Conservation (phyloP, 2,888 invertebrate genomes). For the Noctua fimbriata region DNA sequence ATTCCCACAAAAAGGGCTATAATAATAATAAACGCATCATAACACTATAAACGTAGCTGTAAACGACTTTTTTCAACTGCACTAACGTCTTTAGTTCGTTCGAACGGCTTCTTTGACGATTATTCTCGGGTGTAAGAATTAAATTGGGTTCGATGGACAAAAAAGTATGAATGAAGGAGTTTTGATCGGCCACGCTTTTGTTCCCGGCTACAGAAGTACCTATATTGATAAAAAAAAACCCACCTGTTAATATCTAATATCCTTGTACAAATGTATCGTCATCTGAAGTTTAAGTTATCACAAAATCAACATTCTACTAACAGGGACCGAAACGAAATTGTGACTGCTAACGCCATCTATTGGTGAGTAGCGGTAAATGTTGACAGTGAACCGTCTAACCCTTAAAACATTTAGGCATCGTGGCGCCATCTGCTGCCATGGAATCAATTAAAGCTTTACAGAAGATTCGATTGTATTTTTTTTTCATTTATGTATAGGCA, state of each 20-base stretch:
- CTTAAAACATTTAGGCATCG: background rate
- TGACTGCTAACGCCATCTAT: slow-evolving; percentile 58
- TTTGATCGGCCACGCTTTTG: slow-evolving; percentile 53
- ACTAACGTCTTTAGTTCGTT: slow-evolving; percentile 67
- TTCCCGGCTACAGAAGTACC: slow-evolving; percentile 10
- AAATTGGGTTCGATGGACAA: slow-evolving; percentile 82
- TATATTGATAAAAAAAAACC: background rate
- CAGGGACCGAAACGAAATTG: background rate
- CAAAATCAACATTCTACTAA: background rate
- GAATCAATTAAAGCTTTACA: background rate
- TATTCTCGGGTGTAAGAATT: slow-evolving; percentile 85
- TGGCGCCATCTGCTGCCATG: slow-evolving; percentile 31
- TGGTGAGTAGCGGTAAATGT: slow-evolving; percentile 42
- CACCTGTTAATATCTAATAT: background rate
- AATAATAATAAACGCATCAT: slow-evolving; percentile 76
- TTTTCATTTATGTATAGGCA: background rate
- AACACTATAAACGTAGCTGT: slow-evolving; percentile 76
- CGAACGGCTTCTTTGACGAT: slow-evolving; percentile 84
- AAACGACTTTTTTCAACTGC: slow-evolving; percentile 78
- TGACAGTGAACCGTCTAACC: background rate
- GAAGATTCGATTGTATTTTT: background rate
- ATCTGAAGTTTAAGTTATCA: background rate
- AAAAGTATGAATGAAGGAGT: slow-evolving; percentile 77
- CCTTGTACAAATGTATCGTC: background rate
- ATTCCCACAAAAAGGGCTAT: slow-evolving; percentile 67